phyloP scores from a whole-genome alignment of 1,140 invertebrate species.

The Varroa destructor region DNA sequence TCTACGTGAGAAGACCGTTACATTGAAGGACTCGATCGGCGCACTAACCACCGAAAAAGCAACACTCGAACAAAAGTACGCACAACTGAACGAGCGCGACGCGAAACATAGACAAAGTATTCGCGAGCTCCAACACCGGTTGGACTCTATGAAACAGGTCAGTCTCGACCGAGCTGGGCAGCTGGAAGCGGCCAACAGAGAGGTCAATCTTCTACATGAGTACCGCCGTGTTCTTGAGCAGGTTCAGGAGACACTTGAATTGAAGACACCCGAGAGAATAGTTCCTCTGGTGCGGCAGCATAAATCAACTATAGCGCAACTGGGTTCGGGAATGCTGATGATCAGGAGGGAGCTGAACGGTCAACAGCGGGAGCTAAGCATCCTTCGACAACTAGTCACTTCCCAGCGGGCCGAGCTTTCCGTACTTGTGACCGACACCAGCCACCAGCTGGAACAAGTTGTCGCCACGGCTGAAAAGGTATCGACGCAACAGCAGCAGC shows the following conservation, averaged over 20 bases:
- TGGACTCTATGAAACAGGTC: no score
- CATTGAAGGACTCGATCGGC: no score
- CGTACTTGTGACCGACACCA: not conserved
- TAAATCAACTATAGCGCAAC: slow-evolving; percentile 10
- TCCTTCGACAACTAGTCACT: not conserved
- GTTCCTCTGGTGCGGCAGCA: not conserved
- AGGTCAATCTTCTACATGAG: no score
- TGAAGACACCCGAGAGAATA: no score
- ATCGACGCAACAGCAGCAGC: not conserved
- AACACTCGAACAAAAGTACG: no score
- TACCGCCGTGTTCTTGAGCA: no score
- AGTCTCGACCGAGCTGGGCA: no score
- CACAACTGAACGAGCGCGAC: not conserved
- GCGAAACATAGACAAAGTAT: not conserved
- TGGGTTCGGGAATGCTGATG: slow-evolving; percentile 23
- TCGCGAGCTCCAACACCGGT: no score
- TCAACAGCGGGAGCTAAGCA: not conserved
- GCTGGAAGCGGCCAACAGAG: no score
- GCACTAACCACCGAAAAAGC: no score
- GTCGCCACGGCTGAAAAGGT: not conserved
- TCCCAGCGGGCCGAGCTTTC: slow-evolving; percentile 6
- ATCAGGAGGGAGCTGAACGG: slow-evolving; percentile 14
- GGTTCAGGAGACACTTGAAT: no score
- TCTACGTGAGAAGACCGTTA: no score
- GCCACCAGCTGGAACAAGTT: not conserved